Evolutionary conservation across 2,888 invertebrate genomes (phyloP).

Genomic region (Mythimna lalbum): DNA sequence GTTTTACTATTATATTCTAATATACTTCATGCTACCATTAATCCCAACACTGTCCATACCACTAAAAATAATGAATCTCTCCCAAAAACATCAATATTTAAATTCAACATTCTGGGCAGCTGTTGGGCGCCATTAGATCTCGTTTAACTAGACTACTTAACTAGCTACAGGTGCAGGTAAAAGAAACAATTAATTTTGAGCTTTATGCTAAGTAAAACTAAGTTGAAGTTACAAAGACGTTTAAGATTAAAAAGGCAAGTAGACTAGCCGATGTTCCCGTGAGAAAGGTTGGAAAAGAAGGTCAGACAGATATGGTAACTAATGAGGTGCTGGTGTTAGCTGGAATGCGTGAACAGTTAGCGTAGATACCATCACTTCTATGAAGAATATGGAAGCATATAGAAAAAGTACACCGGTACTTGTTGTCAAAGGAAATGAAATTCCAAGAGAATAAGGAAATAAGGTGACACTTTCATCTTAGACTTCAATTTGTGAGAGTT

Average conservation of each 20-base stretch:
- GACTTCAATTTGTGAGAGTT: background rate
- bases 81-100: slow-evolving; percentile 20
- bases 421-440: slow-evolving; percentile 9
- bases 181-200: slow-evolving; percentile 52
- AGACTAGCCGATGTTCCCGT: slow-evolving; percentile 20
- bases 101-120: slow-evolving; percentile 9
- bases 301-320: slow-evolving; percentile 25
- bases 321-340: slow-evolving; percentile 8
- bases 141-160: slow-evolving; percentile 28
- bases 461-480: background rate
- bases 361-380: background rate
- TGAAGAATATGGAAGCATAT: background rate
- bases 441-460: slow-evolving; percentile 13
- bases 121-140: slow-evolving; percentile 41
- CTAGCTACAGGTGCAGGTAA: slow-evolving; percentile 54
- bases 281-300: slow-evolving; percentile 34
- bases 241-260: slow-evolving; percentile 28
- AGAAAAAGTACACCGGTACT: background rate
- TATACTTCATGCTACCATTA: background rate
- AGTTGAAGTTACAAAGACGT: slow-evolving; percentile 40
- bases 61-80: background rate
- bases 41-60: no score
- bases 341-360: slow-evolving; percentile 30
- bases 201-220: slow-evolving; percentile 38
- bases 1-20: background rate